These are phyloP conservation scores for Rutilus rutilus DNA, from an alignment of 2,113 vertebrate genomes.

Conservation along the genomic window DNA sequence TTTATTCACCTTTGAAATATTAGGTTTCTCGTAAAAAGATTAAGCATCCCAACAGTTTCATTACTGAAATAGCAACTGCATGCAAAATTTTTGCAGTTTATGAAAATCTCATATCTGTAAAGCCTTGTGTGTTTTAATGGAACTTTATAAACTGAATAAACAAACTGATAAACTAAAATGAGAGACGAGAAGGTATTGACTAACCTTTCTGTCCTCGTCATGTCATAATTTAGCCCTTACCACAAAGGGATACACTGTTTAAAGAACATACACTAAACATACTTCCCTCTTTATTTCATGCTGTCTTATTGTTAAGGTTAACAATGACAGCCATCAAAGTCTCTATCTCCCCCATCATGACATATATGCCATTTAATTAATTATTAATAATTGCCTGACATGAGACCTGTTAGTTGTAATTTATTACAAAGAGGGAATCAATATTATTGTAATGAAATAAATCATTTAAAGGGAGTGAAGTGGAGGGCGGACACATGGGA, in stretches of 20 bases:
- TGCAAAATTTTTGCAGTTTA: neutral
- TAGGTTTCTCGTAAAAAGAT: neutral
- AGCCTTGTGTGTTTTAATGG: neutral
- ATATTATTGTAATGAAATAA: constrained; percentile 67
- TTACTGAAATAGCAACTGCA: constrained; percentile 1
- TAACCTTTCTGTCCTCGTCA: neutral
- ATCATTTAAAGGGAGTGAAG: neutral
- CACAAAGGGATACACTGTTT: constrained; percentile 1
- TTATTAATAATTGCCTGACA: constrained; percentile 59
- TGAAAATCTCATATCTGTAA: neutral
- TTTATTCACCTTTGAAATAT: constrained; percentile 31
- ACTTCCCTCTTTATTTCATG: neutral
- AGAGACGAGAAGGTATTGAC: neutral
- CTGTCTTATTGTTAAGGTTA: neutral
- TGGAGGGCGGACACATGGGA: neutral
- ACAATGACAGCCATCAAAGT: constrained; percentile 55
- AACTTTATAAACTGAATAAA: neutral
- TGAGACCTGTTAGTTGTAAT: constrained; percentile 65
- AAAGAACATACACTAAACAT: neutral
- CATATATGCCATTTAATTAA: constrained; percentile 65
- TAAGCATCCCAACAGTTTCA: neutral
- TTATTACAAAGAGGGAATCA: constrained; percentile 67
- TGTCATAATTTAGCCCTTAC: neutral
- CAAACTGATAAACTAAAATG: constrained; percentile 9
- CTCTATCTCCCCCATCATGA: constrained; percentile 43